A percentile compares a stretch with the other conserved stretches of the same genome.
These are phyloP conservation scores for Aphelenchoides avenae DNA, from an alignment of 1,140 invertebrate species.

Conservation along the genomic window DNA sequence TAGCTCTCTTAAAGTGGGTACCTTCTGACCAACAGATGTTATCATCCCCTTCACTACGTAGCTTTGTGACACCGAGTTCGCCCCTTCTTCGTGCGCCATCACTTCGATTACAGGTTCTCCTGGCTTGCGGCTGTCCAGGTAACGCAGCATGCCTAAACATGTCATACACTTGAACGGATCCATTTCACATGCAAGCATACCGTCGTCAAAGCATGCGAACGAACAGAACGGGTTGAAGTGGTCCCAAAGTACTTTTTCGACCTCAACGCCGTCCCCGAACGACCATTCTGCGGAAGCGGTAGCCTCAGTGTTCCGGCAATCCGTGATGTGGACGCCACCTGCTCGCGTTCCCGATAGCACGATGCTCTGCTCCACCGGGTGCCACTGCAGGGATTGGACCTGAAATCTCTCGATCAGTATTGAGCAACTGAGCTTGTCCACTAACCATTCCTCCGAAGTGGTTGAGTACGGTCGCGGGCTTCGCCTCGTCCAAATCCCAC, in stretches of 20 bases:
- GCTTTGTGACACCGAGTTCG: constrained; percentile 32
- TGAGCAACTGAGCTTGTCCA: no score
- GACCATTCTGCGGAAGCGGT: constrained; percentile 70
- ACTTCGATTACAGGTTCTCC: constrained; percentile 72
- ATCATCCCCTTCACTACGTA: constrained; percentile 32
- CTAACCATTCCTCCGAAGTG: constrained; percentile 72
- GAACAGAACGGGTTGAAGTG: constrained; percentile 70
- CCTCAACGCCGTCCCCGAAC: constrained; percentile 70
- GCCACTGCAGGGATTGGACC: constrained; percentile 80
- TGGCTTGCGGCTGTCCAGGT: constrained; percentile 72
- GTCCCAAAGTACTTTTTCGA: constrained; percentile 83
- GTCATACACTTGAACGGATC: no score
- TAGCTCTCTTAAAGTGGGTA: constrained; percentile 20
- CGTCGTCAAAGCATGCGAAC: constrained; percentile 63
- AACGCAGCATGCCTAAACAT: constrained; percentile 62
- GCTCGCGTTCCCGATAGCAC: constrained; percentile 74
- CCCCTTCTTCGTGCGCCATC: constrained; percentile 72
- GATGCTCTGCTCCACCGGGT: constrained; percentile 74
- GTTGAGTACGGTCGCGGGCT: constrained; percentile 70
- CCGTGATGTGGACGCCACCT: constrained; percentile 61
- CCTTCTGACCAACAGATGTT: constrained; percentile 43
- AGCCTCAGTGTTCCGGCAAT: constrained; percentile 64
- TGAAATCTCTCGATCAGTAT: constrained; percentile 34
- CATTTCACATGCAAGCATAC: constrained; percentile 13
- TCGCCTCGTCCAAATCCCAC: constrained; percentile 81